Evolutionary conservation across 92 coral and sea anemone genomes (phyloP).

Genomic region (Palythoa caribaeorum): DNA sequence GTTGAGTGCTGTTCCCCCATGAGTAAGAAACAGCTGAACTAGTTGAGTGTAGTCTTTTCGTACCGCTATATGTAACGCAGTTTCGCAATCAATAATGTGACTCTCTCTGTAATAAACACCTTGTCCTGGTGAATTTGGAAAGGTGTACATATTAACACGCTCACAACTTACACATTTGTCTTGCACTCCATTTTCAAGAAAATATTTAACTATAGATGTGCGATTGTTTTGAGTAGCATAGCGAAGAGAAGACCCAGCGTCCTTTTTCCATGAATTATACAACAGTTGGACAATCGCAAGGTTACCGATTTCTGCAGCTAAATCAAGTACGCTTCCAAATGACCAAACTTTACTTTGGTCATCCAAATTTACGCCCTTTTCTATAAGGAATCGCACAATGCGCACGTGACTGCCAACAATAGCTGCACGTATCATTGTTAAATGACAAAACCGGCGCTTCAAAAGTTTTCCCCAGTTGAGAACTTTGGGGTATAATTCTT

Average conservation of each 20-base stretch:
- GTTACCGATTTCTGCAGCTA: slow-evolving; percentile 34
- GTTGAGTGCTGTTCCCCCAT: slow-evolving; percentile 8
- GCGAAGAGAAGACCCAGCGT: not conserved
- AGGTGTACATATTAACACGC: not conserved
- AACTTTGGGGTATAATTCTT: slow-evolving; percentile 18
- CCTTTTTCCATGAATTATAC: not conserved
- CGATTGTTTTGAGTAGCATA: slow-evolving; percentile 26
- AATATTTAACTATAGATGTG: not conserved
- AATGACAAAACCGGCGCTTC: slow-evolving; percentile 36
- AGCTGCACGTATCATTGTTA: slow-evolving; percentile 56
- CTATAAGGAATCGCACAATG: slow-evolving; percentile 52
- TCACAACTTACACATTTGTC: not conserved
- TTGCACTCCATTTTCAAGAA: slow-evolving; percentile 23
- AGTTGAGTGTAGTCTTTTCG: not conserved
- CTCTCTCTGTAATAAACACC: not conserved
- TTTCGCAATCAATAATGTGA: slow-evolving; percentile 4
- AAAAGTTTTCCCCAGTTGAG: slow-evolving; percentile 39
- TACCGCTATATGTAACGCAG: slow-evolving; percentile 25
- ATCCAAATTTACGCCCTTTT: not conserved
- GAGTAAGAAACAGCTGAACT: not conserved
- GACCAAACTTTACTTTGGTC: not conserved
- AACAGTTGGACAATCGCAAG: not conserved
- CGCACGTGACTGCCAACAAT: slow-evolving; percentile 44
- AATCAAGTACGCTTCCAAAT: not conserved
- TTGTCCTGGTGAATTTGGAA: not conserved